phyloP scores from a whole-genome alignment of 2,113 vertebrate genomes.

The Cynocephalus volans region DNA sequence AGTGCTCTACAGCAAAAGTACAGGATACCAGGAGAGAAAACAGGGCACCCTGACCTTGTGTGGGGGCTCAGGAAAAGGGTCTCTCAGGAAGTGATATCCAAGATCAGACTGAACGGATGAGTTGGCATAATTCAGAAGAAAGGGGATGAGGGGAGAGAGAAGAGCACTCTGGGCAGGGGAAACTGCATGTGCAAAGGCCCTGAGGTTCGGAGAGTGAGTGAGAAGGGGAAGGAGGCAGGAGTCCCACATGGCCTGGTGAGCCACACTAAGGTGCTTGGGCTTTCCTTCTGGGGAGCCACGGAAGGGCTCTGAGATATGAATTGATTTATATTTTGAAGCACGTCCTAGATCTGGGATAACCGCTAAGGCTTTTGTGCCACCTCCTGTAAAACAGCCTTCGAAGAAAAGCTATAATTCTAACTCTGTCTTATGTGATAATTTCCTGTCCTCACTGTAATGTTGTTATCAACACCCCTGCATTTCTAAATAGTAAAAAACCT shows the following conservation, averaged over 20 bases:
- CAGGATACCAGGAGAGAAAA: neutral
- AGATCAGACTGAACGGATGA: neutral
- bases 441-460: neutral
- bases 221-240: neutral
- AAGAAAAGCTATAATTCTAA: constrained; percentile 25
- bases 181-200: neutral
- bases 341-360: neutral
- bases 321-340: neutral
- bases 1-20: neutral
- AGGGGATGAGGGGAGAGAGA: neutral
- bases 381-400: neutral
- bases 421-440: neutral
- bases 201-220: neutral
- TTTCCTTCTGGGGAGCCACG: neutral
- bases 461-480: neutral
- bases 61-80: neutral
- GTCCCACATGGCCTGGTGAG: neutral
- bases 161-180: neutral
- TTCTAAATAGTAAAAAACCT: neutral
- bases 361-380: neutral
- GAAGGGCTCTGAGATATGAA: neutral
- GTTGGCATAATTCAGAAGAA: neutral
- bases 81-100: neutral
- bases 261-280: neutral
- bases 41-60: neutral